These are phyloP conservation scores for Cichladusa arquata DNA, from an alignment of 2,113 vertebrate genomes.

Conservation along the genomic window DNA sequence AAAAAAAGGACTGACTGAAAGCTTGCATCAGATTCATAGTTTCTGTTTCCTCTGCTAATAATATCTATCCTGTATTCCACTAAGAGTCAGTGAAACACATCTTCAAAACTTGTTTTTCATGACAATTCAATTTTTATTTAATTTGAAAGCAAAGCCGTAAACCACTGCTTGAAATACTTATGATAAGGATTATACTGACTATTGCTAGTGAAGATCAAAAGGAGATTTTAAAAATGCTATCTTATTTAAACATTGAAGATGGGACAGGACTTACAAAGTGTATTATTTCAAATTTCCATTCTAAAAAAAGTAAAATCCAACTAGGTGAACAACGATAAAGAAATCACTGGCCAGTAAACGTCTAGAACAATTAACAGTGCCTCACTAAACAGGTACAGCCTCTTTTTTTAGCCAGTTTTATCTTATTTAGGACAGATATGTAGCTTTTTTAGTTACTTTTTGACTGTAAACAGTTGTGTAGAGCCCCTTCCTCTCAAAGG, in stretches of 20 bases:
- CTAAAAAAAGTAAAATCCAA: neutral
- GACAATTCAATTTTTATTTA: neutral
- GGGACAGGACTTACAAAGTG: neutral
- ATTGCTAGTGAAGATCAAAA: neutral
- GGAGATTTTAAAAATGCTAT: neutral
- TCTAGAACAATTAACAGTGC: neutral
- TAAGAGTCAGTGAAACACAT: neutral
- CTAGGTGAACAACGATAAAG: neutral
- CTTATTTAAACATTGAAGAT: neutral
- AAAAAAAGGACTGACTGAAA: neutral
- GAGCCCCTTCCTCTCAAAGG: neutral
- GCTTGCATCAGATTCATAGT: neutral
- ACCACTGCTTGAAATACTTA: neutral
- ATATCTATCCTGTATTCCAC: neutral
- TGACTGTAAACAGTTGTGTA: neutral
- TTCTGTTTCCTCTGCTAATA: neutral
- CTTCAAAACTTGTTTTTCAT: neutral
- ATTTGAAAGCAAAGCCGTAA: neutral
- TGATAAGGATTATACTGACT: neutral
- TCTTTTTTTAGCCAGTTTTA: neutral
- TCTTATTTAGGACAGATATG: neutral
- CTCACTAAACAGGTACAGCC: neutral
- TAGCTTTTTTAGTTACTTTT: neutral
- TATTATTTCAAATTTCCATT: neutral
- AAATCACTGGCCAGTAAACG: neutral